Evolutionary conservation across 2,888 invertebrate species (phyloP), one percentile per base, ranked within the genome.

Genomic region (Cheilosia vulpina): DNA sequence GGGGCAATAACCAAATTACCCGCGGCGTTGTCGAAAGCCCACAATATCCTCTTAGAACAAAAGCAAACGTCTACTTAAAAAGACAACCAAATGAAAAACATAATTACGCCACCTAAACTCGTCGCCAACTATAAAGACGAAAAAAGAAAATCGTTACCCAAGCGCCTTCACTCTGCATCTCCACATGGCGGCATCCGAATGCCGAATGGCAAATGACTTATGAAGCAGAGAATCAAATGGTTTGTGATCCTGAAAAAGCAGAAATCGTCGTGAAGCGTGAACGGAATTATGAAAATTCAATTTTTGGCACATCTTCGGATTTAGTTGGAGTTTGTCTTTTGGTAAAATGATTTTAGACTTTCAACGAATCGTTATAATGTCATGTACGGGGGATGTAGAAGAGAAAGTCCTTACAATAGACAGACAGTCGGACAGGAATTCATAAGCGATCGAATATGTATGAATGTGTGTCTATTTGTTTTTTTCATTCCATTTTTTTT

Each of bases 261-360:
- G 43, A 75, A 71, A 79, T 75, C 69, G 75, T 71, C 75, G 55
- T 69, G 69, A 31, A 84, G 84, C 84, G 84, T 84, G 84, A 79
- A 84, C 69, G 34, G 84, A 84, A 84, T 84, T 84, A 84, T 84
- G 75, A 84, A 84, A 84, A 84, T 84, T 84, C 84, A 84, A 84
- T 84, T 84, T 79, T 80, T 84, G 79, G 79, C 84, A 84, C 75
- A 79, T 75, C 55, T 53, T 58, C 45, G 58, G 31, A 47, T 60
- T 63, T 71, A 60, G 58, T 50, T 53, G 60, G 38, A 77, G 66
- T 65, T 52, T 66, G 75, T 75, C 60, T 75, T 38, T 53, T 1
- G 45, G 31, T 60, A 31, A 84, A 76, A 80, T 85, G 47, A 80
- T 80, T 85, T 85, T 66, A 76, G 57, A 76, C 76, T 85, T 71